These are phyloP conservation scores for Laothoe populi DNA, from an alignment of 2,888 invertebrate genomes.

Conservation along the genomic window DNA sequence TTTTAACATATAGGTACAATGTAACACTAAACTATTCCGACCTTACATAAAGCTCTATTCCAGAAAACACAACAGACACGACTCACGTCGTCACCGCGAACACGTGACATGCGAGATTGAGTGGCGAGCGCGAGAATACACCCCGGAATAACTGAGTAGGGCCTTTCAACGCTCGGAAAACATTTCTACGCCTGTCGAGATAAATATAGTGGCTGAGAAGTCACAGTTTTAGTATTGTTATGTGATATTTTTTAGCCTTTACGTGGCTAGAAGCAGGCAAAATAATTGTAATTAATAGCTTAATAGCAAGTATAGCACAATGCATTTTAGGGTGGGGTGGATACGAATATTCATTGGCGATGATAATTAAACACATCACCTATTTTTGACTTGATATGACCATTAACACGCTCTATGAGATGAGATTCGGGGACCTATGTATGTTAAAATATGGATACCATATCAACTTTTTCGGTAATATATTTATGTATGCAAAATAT, in stretches of 20 bases:
- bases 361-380: too few relatives aligned
- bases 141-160: not conserved
- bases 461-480: too few relatives aligned
- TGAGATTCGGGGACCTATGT: too few relatives aligned
- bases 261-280: too few relatives aligned
- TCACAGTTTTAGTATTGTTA: not conserved
- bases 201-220: not conserved
- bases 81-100: not conserved
- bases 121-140: conserved; percentile 14
- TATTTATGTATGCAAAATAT: too few relatives aligned
- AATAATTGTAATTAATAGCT: too few relatives aligned
- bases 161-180: conserved; percentile 4
- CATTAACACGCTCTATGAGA: too few relatives aligned
- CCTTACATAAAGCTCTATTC: not conserved
- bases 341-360: too few relatives aligned
- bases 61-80: not conserved
- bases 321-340: too few relatives aligned
- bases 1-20: not conserved
- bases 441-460: too few relatives aligned
- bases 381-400: too few relatives aligned
- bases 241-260: not conserved
- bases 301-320: too few relatives aligned
- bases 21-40: not conserved
- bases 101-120: conserved; percentile 4
- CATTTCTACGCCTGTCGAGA: not conserved